phyloP scores from a whole-genome alignment of 1,140 invertebrate species.

The Zaprionus camerounensis region DNA sequence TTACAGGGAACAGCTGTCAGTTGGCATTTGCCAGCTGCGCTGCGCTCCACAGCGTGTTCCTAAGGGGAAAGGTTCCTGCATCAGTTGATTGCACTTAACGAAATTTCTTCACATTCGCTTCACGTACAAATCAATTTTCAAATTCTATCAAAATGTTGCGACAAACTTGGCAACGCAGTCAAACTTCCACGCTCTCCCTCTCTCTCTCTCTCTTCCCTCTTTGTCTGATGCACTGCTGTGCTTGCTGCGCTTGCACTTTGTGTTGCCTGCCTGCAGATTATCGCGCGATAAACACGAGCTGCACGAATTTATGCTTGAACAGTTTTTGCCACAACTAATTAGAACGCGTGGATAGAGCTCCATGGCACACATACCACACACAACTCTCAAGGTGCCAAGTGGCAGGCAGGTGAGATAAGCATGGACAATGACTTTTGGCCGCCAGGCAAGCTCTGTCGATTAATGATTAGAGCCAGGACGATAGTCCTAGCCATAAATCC shows the following conservation, averaged over 20 bases:
- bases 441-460: background rate
- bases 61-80: background rate
- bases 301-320: background rate
- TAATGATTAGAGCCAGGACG: background rate
- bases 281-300: background rate
- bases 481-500: conserved; percentile 46
- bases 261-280: conserved; percentile 4
- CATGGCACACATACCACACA: background rate
- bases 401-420: background rate
- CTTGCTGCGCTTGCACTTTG: background rate
- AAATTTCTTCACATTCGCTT: conserved; percentile 1
- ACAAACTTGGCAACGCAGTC: conserved; percentile 13
- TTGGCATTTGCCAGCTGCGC: conserved; percentile 2
- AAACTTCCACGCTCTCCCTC: background rate
- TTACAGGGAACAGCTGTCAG: background rate
- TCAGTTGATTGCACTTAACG: conserved; percentile 20
- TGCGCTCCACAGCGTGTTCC: background rate
- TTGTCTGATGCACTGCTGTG: background rate
- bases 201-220: background rate
- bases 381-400: background rate
- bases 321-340: background rate
- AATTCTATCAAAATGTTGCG: conserved; percentile 5
- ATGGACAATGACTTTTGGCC: background rate
- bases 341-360: background rate
- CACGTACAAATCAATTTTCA: conserved; percentile 20